Base-by-base conservation (phyloP, 1,140 invertebrate species). In the Cepaea nemoralis region DNA sequence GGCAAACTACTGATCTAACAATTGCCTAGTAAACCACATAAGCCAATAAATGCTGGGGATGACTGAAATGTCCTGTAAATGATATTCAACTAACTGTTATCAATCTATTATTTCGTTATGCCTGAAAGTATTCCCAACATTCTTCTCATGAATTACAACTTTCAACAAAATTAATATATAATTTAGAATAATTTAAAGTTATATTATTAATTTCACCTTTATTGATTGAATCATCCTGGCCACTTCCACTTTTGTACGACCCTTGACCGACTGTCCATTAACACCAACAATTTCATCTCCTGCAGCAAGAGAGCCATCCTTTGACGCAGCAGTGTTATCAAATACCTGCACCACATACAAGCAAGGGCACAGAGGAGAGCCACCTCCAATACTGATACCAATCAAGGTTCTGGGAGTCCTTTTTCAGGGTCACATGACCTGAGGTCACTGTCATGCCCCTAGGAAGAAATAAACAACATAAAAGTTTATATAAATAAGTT, bases 391-490 rank as follows among this genome's bases (percentile, higher is more conserved):
- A 90, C 97, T 98, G 80, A 99, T 99, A 1, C 98, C 98, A 86
- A 99, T 99, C 31, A 99, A 91, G n/a, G 91, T 99, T 99, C 90
- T 96, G 96, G 74, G 94, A 94, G 92, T 99, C 97, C 92, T 99
- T 99, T 83, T 94, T 94, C 33, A 99, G 94, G 0, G 94, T 94
- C 0, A 99, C 94, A 88, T 94, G 95, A 35, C 97, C 98, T n/a
- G 97, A 98, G 19, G 97, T 98, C 37, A 99, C 95, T 50, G 95
- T 98, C 97, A 99, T 98, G 0, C 97, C 97, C 96, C 97, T 98
- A 80, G 3, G 83, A 40, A 33, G 39, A 70, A 14, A 70, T 6
- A n/a, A n/a, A n/a, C n/a, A n/a, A n/a, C n/a, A n/a, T n/a, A n/a
- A n/a, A n/a, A n/a, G n/a, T n/a, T n/a, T n/a, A n/a, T n/a, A n/a